These are phyloP conservation scores for Proisotoma minuta DNA, from an alignment of 2,888 invertebrate genomes.

Conservation along the genomic window DNA sequence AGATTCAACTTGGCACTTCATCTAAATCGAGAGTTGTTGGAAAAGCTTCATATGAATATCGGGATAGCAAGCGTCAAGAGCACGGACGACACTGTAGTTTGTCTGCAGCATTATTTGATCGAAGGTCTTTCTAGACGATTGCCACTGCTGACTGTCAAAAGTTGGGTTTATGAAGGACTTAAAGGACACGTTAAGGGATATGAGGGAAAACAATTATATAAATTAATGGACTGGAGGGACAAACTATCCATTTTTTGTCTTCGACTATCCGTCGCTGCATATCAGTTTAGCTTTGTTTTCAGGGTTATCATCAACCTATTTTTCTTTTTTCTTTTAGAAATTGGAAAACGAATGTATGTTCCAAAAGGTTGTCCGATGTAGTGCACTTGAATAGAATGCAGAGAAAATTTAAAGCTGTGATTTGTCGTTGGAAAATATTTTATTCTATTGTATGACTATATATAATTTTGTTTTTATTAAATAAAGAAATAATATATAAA, in stretches of 20 bases:
- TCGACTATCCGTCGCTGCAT: neutral
- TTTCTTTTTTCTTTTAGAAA: conserved; percentile 15
- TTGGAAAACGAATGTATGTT: conserved; percentile 23
- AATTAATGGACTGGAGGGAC: conserved; percentile 30
- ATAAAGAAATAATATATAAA: no score
- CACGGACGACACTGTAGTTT: conserved; percentile 32
- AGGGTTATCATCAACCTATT: conserved; percentile 10
- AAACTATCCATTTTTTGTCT: conserved; percentile 12
- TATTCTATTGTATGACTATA: no score
- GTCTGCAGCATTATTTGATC: conserved; percentile 32
- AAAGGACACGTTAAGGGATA: conserved; percentile 22
- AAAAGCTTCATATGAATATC: conserved; percentile 28
- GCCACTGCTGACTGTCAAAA: conserved; percentile 25
- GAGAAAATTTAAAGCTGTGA: no score
- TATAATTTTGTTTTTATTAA: no score
- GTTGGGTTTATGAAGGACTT: conserved; percentile 26
- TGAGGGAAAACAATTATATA: conserved; percentile 29
- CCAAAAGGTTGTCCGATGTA: conserved; percentile 4
- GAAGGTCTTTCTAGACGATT: conserved; percentile 22
- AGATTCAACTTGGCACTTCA: conserved; percentile 36
- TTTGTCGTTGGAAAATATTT: no score
- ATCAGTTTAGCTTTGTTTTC: neutral
- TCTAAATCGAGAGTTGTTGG: conserved; percentile 24
- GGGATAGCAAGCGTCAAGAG: conserved; percentile 36
- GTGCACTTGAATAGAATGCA: no score